Evolutionary conservation across 2,113 vertebrate species (phyloP), one percentile per base, ranked within the genome.

Genomic region (Crocuta crocuta): DNA sequence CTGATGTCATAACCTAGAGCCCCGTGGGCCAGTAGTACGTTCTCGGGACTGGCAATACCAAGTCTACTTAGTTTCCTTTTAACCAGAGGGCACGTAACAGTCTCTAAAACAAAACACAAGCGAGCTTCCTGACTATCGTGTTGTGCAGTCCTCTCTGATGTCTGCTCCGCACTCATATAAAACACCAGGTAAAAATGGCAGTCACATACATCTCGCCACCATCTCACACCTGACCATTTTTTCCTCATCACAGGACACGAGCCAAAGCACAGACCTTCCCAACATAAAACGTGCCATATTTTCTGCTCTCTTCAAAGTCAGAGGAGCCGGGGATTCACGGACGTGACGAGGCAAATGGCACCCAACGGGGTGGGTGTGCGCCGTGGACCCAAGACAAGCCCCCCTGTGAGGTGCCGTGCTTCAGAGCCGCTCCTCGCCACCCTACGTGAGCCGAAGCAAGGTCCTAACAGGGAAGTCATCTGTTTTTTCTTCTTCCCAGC

Each of bases 31-130:
- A 2, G n/a, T 8, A 10, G 78, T 2, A 0, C 0, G 7, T 45
- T 61, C 76, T 92, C 21, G 1, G n/a, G 74, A 50, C 50, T 7
- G 7, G 33, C 31, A 12, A 17, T 1, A 4, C 0, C 11, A 33
- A 13, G 15, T 24, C 58, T 4, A 8, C 21, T 16, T 26, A 7
- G 48, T 43, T 12, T 23, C 92, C 50, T 85, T 48, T 4, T 28
- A 55, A 45, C 70, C 9, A 7, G 33, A 82, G 21, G 50, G 26
- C 43, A 13, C 0, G 0, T 1, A 0, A 0, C 1, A 9, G 26
- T 17, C 76, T 17, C 2, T 10, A 2, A 33, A 24, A 23, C 53
- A 2, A 55, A 58, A 39, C 61, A 35, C 26, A 1, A 3, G 33
- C 33, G 23, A 0, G 63, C 17, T 10, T 21, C 81, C 55, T 33